Percentiles rank a stretch among this genome's conserved stretches.
phyloP scores from a whole-genome alignment of 2,797 vertebrate species.

The Esox masquinongy region DNA sequence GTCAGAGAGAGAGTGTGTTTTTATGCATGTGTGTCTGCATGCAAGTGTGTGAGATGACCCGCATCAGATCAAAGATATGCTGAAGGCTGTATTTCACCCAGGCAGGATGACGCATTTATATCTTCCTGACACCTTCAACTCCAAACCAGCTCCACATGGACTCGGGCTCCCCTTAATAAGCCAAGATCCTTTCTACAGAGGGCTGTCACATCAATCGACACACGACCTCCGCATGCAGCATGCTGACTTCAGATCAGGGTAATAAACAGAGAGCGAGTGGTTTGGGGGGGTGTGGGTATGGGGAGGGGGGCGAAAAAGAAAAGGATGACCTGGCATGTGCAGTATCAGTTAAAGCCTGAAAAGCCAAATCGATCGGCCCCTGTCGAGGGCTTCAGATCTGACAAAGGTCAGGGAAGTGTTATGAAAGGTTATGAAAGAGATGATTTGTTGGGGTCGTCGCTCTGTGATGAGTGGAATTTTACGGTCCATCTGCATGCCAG shows the following conservation, averaged over 20 bases:
- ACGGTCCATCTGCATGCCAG: constrained; percentile 61
- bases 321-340: constrained; percentile 9
- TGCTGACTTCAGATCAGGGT: constrained; percentile 32
- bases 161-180: constrained; percentile 54
- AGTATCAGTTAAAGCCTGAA: constrained; percentile 4
- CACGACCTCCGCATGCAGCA: constrained; percentile 26
- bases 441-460: constrained; percentile 62
- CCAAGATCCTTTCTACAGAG: constrained; percentile 54
- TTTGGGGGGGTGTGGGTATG: constrained; percentile 7
- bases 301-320: constrained; percentile 25
- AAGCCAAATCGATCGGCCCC: constrained; percentile 47
- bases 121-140: constrained; percentile 75
- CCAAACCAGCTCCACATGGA: constrained; percentile 75
- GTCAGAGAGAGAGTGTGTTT: constrained; percentile 11
- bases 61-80: constrained; percentile 75
- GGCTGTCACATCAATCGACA: constrained; percentile 50
- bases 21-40: background rate
- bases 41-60: constrained; percentile 46
- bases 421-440: constrained; percentile 58
- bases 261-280: constrained; percentile 30
- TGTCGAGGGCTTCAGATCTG: constrained; percentile 58
- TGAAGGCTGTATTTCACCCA: constrained; percentile 64
- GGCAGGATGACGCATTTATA: constrained; percentile 66
- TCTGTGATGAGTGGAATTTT: constrained; percentile 60
- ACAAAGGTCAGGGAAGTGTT: constrained; percentile 53